Percentiles rank a stretch among this genome's conserved stretches.
Conservation (phyloP, 1,140 invertebrate species). For the Nilaparvata lugens region DNA sequence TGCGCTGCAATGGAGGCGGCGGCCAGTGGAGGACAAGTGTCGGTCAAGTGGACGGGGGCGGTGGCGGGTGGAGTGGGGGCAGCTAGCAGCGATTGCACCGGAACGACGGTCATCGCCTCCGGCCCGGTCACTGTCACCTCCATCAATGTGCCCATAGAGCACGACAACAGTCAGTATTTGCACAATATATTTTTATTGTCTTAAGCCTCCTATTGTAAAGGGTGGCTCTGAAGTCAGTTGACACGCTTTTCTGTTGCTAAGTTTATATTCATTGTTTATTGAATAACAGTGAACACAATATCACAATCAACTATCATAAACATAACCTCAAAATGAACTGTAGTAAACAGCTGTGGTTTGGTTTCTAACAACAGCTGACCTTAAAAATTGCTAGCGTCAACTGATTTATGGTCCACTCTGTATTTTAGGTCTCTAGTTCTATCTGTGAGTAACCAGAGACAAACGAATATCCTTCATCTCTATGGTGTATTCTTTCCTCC, state of each 20-base stretch:
- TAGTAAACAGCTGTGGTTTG: too few species aligned
- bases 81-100: constrained; percentile 8
- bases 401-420: too few species aligned
- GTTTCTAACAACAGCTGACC: too few species aligned
- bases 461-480: too few species aligned
- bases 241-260: not conserved
- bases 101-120: constrained; percentile 24
- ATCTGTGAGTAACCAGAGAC: too few species aligned
- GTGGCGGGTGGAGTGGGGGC: constrained; percentile 14
- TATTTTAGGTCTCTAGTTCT: too few species aligned
- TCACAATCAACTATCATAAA: too few species aligned
- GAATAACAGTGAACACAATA: too few species aligned
- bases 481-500: too few species aligned
- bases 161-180: constrained; percentile 2
- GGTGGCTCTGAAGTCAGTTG: not conserved
- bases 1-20: constrained; percentile 7
- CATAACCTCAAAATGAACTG: too few species aligned
- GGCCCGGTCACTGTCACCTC: constrained; percentile 27
- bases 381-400: too few species aligned
- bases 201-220: not conserved
- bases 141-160: constrained; percentile 23
- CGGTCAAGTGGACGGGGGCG: constrained; percentile 13
- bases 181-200: not conserved
- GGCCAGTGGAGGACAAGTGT: constrained; percentile 13
- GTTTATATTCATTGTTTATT: too few species aligned